phyloP scores from a whole-genome alignment of 2,113 vertebrate genomes.

The Emydocephalus ijimae region DNA sequence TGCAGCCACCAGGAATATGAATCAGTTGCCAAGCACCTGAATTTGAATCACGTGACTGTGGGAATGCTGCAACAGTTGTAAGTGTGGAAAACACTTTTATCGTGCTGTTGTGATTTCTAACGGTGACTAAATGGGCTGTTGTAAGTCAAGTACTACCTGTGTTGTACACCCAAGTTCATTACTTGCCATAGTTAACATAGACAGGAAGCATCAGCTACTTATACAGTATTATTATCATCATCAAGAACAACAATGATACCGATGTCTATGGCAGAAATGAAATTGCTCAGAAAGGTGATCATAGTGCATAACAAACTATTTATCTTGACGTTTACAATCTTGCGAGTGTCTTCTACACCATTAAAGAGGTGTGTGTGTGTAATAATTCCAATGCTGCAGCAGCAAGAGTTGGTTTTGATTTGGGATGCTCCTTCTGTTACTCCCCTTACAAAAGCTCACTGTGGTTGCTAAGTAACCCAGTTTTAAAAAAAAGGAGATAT shows the following conservation, averaged over 20 bases:
- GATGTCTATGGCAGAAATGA: neutral
- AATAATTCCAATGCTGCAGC: constrained; percentile 40
- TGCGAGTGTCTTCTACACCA: constrained; percentile 35
- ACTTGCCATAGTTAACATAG: neutral
- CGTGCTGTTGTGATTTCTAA: neutral
- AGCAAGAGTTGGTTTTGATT: constrained; percentile 57
- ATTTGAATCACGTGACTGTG: neutral
- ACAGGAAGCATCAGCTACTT: neutral
- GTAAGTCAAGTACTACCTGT: neutral
- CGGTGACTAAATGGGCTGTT: neutral
- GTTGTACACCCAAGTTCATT: neutral
- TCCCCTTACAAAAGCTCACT: constrained; percentile 64
- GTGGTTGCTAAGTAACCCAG: constrained; percentile 74
- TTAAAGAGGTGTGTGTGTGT: constrained; percentile 41
- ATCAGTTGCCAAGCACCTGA: neutral
- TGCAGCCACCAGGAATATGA: neutral
- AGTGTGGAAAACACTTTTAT: neutral
- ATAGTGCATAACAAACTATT: neutral
- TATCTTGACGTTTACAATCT: constrained; percentile 37
- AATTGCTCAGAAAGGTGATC: neutral
- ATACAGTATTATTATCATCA: neutral
- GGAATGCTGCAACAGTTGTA: neutral
- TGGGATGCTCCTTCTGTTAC: constrained; percentile 60
- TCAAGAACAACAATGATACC: neutral
- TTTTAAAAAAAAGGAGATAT: constrained; percentile 32